Base-by-base conservation (phyloP, 2,113 vertebrate genomes). In the Hepsetus odoe region DNA sequence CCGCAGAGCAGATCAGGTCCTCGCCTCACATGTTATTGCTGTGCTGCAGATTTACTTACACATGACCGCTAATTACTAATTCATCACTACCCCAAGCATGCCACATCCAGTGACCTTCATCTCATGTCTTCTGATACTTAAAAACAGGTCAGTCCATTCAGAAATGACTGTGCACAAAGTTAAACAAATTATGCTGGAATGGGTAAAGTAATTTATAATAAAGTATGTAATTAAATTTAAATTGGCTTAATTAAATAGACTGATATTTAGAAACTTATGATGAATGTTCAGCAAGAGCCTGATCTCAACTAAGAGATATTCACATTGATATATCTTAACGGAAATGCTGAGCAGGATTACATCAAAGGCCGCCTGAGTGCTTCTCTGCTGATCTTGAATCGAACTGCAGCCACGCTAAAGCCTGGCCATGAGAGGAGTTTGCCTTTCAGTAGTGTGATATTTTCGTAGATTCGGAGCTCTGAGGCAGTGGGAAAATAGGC, bases 181-280 rank as follows among this genome's bases (percentile, higher is more conserved):
- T 65, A 59, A 77, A 44, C 69, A 10, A 44, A 51, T 58, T 68
- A 58, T 69, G 74, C 74, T 59, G 69, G 69, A 77, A 68, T 68
- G 68, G 35, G 74, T 35, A 69, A 46, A 58, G 74, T n/a, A 5
- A 53, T 53, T 18, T 53, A 20, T 22, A 53, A 53, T 53, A 5
- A 53, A 53, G 6, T 22, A 51, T 26, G 0, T 68, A 69, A 77
- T 77, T 77, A 77, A 67, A 76, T 76, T 58, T 20, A 6, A 56
- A 33, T 59, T 40, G 13, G 59, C 65, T 77, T 77, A 68, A 77
- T 69, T 77, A 77, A 68, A 69, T n/a, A 56, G 35, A 53, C 4
- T 5, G 5, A 53, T 8, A n/a, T 53, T 53, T 53, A 5, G 9
- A 5, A 49, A 5, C 46, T 49, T 3, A 2, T 53, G 20, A 4